A percentile compares a stretch with the other conserved stretches of the same genome.
phyloP scores from a whole-genome alignment of 1,140 invertebrate species.

The Leptonema lineaticorne region DNA sequence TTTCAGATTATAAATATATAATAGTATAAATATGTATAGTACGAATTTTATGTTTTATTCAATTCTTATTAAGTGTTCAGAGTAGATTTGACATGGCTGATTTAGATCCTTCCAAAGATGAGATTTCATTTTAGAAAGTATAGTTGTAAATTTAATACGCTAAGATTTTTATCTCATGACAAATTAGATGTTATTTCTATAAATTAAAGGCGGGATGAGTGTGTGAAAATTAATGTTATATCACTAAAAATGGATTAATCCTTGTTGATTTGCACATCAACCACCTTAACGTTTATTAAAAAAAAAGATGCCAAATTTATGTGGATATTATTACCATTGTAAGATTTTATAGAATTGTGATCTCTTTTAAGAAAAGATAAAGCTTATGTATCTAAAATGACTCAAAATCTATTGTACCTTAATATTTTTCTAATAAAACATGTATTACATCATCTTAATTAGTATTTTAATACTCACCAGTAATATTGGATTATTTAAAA shows the following conservation, averaged over 20 bases:
- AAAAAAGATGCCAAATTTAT: conserved; percentile 42
- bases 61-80: neutral
- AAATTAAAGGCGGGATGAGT: conserved; percentile 1
- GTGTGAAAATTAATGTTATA: neutral
- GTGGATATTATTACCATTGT: conserved; percentile 42
- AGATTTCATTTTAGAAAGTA: conserved; percentile 24
- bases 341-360: conserved; percentile 42
- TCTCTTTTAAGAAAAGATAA: conserved; percentile 40
- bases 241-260: conserved; percentile 15
- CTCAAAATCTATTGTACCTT: conserved; percentile 43
- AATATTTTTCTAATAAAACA: conserved; percentile 42
- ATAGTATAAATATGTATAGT: neutral
- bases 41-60: neutral
- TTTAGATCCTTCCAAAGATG: conserved; percentile 26
- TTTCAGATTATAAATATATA: too few species aligned
- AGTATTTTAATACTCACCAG: conserved; percentile 57
- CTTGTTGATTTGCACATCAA: conserved; percentile 3
- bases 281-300: conserved; percentile 8
- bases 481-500: conserved; percentile 56
- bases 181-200: conserved; percentile 30
- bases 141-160: conserved; percentile 12
- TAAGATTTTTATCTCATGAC: conserved; percentile 14
- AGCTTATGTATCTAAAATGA: conserved; percentile 41
- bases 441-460: conserved; percentile 19
- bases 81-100: conserved; percentile 21